Evolutionary conservation across 2,888 invertebrate species (phyloP).

Genomic region (Drosophila kambysellisi): DNA sequence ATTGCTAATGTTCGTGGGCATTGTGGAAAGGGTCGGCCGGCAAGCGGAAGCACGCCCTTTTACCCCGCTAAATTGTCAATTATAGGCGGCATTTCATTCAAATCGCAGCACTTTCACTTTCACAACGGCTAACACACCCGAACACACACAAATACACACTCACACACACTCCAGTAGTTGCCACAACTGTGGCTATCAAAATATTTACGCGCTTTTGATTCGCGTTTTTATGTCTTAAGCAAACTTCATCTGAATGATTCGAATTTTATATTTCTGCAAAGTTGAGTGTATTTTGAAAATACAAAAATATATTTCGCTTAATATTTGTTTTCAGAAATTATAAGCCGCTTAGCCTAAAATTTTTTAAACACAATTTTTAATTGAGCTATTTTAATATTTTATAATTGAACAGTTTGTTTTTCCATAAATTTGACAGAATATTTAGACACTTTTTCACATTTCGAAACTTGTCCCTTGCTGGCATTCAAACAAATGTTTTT

Average conservation of each 20-base stretch:
- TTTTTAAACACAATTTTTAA: not conserved
- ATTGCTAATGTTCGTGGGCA: slow-evolving; percentile 68
- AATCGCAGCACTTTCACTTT: slow-evolving; percentile 24
- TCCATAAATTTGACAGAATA: not conserved
- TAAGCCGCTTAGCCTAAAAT: slow-evolving; percentile 3
- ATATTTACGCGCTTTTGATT: slow-evolving; percentile 28
- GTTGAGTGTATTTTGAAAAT: slow-evolving; percentile 1
- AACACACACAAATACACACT: slow-evolving; percentile 13
- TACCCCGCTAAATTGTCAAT: slow-evolving; percentile 42
- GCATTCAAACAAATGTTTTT: too few relatives aligned
- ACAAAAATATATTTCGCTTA: slow-evolving; percentile 7
- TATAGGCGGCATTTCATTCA: slow-evolving; percentile 33
- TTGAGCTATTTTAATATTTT: not conserved
- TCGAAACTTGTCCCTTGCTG: not conserved
- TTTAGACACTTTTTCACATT: not conserved
- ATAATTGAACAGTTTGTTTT: not conserved
- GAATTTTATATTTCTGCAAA: slow-evolving; percentile 11
- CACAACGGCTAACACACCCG: slow-evolving; percentile 2
- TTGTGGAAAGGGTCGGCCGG: slow-evolving; percentile 54
- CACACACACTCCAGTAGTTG: slow-evolving; percentile 2
- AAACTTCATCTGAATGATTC: not conserved
- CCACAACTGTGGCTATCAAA: slow-evolving; percentile 25
- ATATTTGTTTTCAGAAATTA: slow-evolving; percentile 13
- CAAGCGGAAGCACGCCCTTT: slow-evolving; percentile 43
- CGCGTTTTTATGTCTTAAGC: slow-evolving; percentile 6